Evolutionary conservation across 2,113 vertebrate species (phyloP).

Genomic region (Camelus bactrianus): DNA sequence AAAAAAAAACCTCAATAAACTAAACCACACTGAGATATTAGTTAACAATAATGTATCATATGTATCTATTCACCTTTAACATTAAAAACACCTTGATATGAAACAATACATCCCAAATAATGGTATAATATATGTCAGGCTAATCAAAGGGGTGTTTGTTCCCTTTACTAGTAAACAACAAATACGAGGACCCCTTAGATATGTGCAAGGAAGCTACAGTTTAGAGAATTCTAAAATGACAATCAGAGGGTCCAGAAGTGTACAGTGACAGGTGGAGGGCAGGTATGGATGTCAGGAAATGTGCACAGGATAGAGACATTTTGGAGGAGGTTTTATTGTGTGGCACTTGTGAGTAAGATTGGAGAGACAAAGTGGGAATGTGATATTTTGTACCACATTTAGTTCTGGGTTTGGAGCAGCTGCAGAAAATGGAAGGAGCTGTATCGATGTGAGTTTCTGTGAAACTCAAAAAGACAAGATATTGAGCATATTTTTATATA

Average conservation of each 20-base stretch:
- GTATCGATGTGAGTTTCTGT: neutral
- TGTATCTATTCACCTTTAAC: neutral
- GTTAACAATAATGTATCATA: neutral
- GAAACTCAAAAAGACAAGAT: neutral
- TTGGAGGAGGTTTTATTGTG: rapidly evolving
- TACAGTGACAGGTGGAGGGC: rapidly evolving
- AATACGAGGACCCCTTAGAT: neutral
- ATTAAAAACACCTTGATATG: neutral
- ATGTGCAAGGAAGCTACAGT: rapidly evolving
- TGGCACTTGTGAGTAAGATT: neutral
- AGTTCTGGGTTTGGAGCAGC: neutral
- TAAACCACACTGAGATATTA: neutral
- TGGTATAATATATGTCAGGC: neutral
- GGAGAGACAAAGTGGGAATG: rapidly evolving
- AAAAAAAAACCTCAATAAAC: neutral
- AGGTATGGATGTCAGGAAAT: neutral
- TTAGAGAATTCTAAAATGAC: neutral
- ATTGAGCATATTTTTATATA: neutral
- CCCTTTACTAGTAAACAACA: neutral
- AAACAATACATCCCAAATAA: neutral
- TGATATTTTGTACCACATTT: neutral
- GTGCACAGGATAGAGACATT: neutral
- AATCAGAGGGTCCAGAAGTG: neutral
- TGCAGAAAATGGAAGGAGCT: neutral
- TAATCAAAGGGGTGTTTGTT: neutral